A percentile compares a stretch with the other conserved stretches of the same genome.
These are phyloP conservation scores for Sympetrum striolatum DNA, from an alignment of 2,888 invertebrate genomes.

Conservation along the genomic window DNA sequence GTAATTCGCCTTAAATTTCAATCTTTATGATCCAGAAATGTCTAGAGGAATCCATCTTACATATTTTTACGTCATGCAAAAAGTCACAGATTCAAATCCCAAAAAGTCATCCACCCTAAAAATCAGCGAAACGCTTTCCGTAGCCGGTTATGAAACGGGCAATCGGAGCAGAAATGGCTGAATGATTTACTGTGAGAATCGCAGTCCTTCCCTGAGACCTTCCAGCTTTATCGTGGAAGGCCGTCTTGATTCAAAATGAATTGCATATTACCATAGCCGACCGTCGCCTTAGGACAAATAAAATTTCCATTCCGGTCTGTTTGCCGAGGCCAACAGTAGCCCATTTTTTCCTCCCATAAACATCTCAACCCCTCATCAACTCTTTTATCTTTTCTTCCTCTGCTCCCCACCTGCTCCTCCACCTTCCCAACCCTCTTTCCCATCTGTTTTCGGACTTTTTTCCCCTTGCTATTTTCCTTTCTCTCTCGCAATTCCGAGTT, in stretches of 20 bases:
- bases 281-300: neutral
- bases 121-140: too few species aligned
- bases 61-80: too few species aligned
- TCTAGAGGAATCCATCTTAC: too few species aligned
- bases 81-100: too few species aligned
- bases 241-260: neutral
- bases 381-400: neutral
- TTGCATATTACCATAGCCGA: neutral
- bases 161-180: neutral
- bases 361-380: neutral
- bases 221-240: neutral
- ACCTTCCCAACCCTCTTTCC: neutral
- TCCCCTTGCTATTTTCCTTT: neutral
- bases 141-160: too few species aligned
- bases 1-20: too few species aligned
- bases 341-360: neutral
- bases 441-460: neutral
- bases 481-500: neutral
- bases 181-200: neutral
- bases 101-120: too few species aligned
- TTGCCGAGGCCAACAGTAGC: neutral
- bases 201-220: neutral
- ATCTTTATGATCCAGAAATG: too few species aligned
- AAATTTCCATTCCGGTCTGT: neutral
- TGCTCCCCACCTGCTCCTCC: neutral